Percentiles rank a stretch among this genome's conserved stretches.
Evolutionary conservation across 2,888 invertebrate genomes (phyloP).

Genomic region (Timandra comae): DNA sequence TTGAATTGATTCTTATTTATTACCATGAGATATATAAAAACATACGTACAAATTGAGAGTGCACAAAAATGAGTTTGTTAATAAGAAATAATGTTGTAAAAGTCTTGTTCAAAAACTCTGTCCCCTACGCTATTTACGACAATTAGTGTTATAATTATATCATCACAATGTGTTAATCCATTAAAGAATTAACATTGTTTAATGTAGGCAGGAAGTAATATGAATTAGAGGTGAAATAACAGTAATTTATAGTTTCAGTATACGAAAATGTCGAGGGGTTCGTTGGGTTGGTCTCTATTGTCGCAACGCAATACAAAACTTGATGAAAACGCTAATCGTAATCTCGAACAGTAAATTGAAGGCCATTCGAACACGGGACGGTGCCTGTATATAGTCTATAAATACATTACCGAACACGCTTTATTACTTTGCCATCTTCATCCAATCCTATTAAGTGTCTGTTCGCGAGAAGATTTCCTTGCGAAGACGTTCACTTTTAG

Average conservation of each 20-base stretch:
- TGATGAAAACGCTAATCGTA: slow-evolving; percentile 49
- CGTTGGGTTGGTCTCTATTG: slow-evolving; percentile 14
- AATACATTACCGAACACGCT: slow-evolving; percentile 73
- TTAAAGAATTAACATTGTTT: slow-evolving; percentile 51
- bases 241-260: slow-evolving; percentile 25
- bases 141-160: slow-evolving; percentile 45
- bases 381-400: slow-evolving; percentile 59
- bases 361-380: slow-evolving; percentile 51
- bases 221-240: slow-evolving; percentile 17
- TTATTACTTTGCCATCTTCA: slow-evolving; percentile 72
- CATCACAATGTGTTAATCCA: slow-evolving; percentile 49
- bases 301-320: slow-evolving; percentile 33
- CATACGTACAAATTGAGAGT: too few species aligned
- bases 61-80: too few species aligned
- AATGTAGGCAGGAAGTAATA: slow-evolving; percentile 19
- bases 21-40: too few species aligned
- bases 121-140: slow-evolving; percentile 37
- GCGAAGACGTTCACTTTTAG: slow-evolving; percentile 56
- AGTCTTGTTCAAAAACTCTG: too few species aligned
- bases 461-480: slow-evolving; percentile 54
- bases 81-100: too few species aligned
- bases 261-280: slow-evolving; percentile 16
- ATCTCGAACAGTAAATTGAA: slow-evolving; percentile 56
- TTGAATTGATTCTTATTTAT: too few species aligned
- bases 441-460: slow-evolving; percentile 73